Base-by-base conservation (phyloP, 2,888 invertebrate species). In the Morpho helenor region DNA sequence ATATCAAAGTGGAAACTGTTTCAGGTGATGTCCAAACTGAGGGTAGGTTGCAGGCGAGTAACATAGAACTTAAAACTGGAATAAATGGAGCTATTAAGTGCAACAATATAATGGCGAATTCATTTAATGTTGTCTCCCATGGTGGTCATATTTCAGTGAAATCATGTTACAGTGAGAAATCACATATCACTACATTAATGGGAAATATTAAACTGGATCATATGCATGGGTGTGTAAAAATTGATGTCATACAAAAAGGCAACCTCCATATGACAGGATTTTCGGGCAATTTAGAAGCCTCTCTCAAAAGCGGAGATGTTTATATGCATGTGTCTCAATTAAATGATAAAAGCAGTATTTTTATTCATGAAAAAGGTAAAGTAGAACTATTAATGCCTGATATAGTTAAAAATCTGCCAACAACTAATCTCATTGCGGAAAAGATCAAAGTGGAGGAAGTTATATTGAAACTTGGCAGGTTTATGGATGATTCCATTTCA, bases 361-460 rank as follows among this genome's bases (percentile, higher is more conserved):
- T 91, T 62, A 87, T 91, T 59, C 91, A 91, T 68, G 91, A 91
- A 68, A 88, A 91, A 41, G 91, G 91, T 0, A 84, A 88, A 74
- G 91, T 91, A 0, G 83, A 89, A 52, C 68, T 91, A n/a, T 63
- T 83, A 1, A 81, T 91, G 50, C 82, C 82, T 46, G 80, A 90
- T 31, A 84, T 89, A 62, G 50, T 87, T 7, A 81, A 84, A 48
- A 87, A 88, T 64, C 75, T 91, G 63, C 88, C 88, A 7, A 80
- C 87, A 51, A 90, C 89, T 7, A 91, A 91, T 71, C 74, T 91
- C 57, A 91, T 91, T 71, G 91, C 91, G 0, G 88, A 86, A 42
- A 89, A 89, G 72, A 88, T 91, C 62, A 75, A 69, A n/a, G 82
- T 91, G 59, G 88, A 90, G 69, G 79, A 82, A n/a, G 87, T 82